phyloP scores from a whole-genome alignment of 2,888 invertebrate genomes.

The Hypselothyrea guttata region DNA sequence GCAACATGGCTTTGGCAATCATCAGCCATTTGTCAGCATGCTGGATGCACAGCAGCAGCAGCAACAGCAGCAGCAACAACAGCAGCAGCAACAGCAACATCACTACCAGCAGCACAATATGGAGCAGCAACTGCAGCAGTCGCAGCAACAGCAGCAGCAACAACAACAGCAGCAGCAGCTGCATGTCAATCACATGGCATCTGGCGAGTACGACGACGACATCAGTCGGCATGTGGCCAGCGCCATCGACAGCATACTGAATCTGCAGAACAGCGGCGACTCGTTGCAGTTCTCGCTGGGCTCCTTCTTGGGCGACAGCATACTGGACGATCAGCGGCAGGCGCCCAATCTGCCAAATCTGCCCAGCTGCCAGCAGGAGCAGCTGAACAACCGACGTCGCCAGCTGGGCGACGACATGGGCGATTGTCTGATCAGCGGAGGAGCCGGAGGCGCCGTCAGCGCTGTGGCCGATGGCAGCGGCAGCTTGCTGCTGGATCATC shows the following conservation, averaged over 20 bases:
- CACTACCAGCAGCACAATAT: constrained; percentile 4
- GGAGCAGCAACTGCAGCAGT: constrained; percentile 56
- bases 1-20: constrained; percentile 68
- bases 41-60: constrained; percentile 58
- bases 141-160: constrained; percentile 47
- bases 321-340: constrained; percentile 79
- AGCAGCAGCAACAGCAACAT: constrained; percentile 52
- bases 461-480: constrained; percentile 69
- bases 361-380: constrained; percentile 67
- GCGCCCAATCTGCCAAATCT: constrained; percentile 46
- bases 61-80: constrained; percentile 58
- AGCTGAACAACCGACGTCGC: constrained; percentile 57
- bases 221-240: constrained; percentile 90
- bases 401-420: constrained; percentile 79
- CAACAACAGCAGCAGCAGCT: constrained; percentile 66
- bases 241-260: constrained; percentile 90
- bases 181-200: constrained; percentile 67
- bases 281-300: constrained; percentile 82
- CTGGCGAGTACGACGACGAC: constrained; percentile 84
- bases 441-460: constrained; percentile 53
- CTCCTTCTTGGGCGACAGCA: constrained; percentile 81
- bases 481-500: constrained; percentile 65
- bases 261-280: constrained; percentile 85
- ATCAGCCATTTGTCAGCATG: constrained; percentile 58
- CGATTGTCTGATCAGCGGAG: constrained; percentile 80